These are phyloP conservation scores for Calycopis cecrops DNA, from an alignment of 1,140 invertebrate genomes.

Conservation along the genomic window DNA sequence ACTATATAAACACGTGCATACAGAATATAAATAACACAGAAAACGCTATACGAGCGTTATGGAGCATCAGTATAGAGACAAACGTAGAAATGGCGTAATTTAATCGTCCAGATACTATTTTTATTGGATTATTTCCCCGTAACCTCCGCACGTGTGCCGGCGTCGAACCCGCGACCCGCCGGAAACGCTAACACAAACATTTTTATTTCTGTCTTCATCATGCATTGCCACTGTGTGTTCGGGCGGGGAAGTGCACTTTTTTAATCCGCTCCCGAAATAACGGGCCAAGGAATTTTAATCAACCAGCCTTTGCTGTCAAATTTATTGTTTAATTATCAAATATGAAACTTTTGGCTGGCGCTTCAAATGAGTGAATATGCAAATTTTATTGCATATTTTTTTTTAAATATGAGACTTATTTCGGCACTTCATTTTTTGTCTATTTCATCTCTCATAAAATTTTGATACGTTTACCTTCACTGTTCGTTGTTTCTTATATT, in stretches of 20 bases:
- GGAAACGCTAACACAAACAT: slow-evolving; percentile 69
- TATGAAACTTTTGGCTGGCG: slow-evolving; percentile 19
- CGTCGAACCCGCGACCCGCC: slow-evolving; percentile 56
- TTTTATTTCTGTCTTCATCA: slow-evolving; percentile 69
- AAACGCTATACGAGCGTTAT: no score
- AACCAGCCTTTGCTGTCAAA: slow-evolving; percentile 19
- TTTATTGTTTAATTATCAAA: slow-evolving; percentile 25
- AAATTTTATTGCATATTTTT: no score
- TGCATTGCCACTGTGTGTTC: slow-evolving; percentile 24
- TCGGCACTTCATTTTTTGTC: no score
- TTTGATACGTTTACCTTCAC: no score
- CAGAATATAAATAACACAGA: no score
- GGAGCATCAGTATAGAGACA: no score
- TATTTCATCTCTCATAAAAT: no score
- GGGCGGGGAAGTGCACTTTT: slow-evolving; percentile 3
- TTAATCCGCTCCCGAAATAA: neutral
- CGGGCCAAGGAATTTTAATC: slow-evolving; percentile 26
- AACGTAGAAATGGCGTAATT: slow-evolving; percentile 32
- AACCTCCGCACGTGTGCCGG: slow-evolving; percentile 60
- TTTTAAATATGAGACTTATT: no score
- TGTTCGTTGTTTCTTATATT: no score
- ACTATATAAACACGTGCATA: no score
- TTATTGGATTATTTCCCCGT: slow-evolving; percentile 64
- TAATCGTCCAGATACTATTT: slow-evolving; percentile 55
- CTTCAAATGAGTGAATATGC: neutral